Base-by-base conservation (phyloP, 37 sponge, comb jelly and placozoan genomes). In the Aplysina aerophoba region DNA sequence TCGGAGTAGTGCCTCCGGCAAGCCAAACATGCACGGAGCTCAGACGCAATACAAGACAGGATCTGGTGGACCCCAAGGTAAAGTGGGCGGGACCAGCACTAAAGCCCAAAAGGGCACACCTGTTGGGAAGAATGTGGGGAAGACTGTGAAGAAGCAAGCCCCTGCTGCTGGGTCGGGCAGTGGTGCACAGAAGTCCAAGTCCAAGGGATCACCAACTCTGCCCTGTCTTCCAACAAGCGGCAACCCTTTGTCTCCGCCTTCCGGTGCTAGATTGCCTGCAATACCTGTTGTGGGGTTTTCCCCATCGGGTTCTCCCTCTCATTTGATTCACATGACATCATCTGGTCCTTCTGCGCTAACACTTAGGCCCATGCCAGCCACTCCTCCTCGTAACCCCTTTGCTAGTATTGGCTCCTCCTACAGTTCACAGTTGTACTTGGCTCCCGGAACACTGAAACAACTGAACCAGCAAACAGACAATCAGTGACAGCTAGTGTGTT, bases 321-420 rank as follows among this genome's bases (percentile, higher is more conserved):
- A 57, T 12, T 81, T 92, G 17, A 40, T 92, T 12, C 28, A 57
- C 19, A 60, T 89, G 4, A 79, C 93, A 0, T 59, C 59, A n/a
- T n/a, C n/a, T n/a, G n/a, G n/a, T n/a, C n/a, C n/a, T n/a, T n/a
- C n/a, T 5, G 24, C 86, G 16, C 83, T 77, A 16, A 61, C 86
- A 27, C 56, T 35, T 30, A 87, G 81, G 0, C 87, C 86, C 17
- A 22, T 84, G 72, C 93, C 93, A 19, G 69, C 89, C 35, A 92
- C 93, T 14, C 89, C 93, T 28, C 93, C 93, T 25, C 79, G 90
- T 25, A 92, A 92, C 60, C 92, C 92, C 14, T 92, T 77, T 56
- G 92, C 74, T 31, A 33, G 38, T 15, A 37, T 73, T 21, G 21
- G 20, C 74, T 21, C 14, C 8, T 73, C 74, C 8, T 41, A 73